Evolutionary conservation across 2,113 vertebrate species (phyloP).

Genomic region (Toxotes jaculatrix): DNA sequence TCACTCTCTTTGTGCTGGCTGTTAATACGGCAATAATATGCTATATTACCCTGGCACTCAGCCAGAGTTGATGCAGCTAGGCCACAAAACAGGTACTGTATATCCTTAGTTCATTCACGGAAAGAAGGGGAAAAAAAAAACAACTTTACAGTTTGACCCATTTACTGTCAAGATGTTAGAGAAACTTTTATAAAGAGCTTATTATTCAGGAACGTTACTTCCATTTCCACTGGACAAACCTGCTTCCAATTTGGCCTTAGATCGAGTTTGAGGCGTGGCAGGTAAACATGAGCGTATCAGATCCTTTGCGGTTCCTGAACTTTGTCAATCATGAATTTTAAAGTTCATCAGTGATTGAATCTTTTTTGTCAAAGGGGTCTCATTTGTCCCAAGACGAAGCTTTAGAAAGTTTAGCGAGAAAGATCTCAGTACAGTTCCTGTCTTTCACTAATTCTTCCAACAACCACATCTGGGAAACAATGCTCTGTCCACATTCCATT

Average conservation of each 20-base stretch:
- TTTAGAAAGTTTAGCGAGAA: background rate
- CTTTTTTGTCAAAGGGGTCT: background rate
- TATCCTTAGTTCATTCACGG: background rate
- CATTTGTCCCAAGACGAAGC: background rate
- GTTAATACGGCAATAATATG: conserved; percentile 36
- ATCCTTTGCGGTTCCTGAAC: background rate
- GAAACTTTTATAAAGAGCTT: conserved; percentile 1
- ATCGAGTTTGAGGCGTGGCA: conserved; percentile 19
- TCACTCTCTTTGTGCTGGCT: conserved; percentile 30
- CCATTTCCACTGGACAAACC: background rate
- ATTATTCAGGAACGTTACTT: conserved; percentile 14
- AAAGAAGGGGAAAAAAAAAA: conserved; percentile 16
- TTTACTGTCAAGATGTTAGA: conserved; percentile 21
- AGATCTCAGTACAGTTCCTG: background rate
- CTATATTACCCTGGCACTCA: conserved; percentile 25
- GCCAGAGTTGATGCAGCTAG: conserved; percentile 38
- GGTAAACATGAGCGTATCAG: conserved; percentile 1
- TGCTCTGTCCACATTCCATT: background rate
- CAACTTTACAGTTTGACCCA: background rate
- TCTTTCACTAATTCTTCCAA: background rate
- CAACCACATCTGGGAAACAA: background rate
- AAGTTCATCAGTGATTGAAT: background rate
- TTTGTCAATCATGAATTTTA: background rate
- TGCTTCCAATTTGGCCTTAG: conserved; percentile 10
- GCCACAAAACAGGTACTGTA: conserved; percentile 20